Evolutionary conservation across 92 coral and sea anemone species (phyloP).

Genomic region (Blastomussa wellsi): DNA sequence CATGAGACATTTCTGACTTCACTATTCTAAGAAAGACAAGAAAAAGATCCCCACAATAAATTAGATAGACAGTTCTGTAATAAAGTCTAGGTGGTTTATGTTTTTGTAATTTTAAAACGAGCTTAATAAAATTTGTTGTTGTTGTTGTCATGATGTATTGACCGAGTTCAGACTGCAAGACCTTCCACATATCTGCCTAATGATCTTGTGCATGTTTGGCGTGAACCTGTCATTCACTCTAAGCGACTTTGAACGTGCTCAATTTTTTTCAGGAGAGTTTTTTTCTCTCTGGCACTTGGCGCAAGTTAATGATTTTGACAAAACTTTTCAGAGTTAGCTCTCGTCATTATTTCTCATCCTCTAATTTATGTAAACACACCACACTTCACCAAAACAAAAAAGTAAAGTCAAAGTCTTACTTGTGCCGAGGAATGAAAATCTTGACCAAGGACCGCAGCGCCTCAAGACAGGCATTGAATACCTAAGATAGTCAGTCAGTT

Average conservation of each 20-base stretch:
- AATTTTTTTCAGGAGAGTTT: no score
- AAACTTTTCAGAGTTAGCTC: no score
- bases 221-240: no score
- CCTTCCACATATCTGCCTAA: not conserved
- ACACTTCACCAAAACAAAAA: not conserved
- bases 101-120: no score
- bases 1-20: conserved; percentile 80
- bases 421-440: conserved; percentile 78
- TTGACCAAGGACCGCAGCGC: conserved; percentile 67
- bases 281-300: no score
- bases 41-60: not conserved
- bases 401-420: conserved; percentile 36
- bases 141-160: not conserved
- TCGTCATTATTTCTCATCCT: no score
- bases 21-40: conserved; percentile 52
- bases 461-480: conserved; percentile 72
- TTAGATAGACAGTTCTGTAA: not conserved
- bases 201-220: no score
- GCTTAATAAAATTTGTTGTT: no score
- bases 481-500: conserved; percentile 42
- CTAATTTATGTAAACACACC: no score
- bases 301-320: no score
- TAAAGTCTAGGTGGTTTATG: no score
- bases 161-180: not conserved
- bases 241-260: no score